Base-by-base conservation (phyloP, 1,140 invertebrate species). In the Acromyrmex heyeri region DNA sequence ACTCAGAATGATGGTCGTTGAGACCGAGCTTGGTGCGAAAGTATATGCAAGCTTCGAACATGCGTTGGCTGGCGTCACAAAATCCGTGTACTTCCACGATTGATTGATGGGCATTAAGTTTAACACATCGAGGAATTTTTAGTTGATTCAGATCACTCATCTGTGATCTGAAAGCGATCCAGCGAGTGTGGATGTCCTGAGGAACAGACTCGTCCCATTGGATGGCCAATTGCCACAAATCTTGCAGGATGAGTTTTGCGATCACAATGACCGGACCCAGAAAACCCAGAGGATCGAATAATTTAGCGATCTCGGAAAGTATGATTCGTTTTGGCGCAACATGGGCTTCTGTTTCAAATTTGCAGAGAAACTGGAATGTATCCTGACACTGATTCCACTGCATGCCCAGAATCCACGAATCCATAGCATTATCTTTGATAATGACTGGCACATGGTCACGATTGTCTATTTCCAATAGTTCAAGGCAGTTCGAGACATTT, bases 381-480 rank as follows among this genome's bases (percentile, higher is more conserved):
- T 69, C 34, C 1, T 4, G 1, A 0, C 10, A 14, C 1, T 70
- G 67, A 27, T 50, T 16, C 69, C 69, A 72, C 0, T 48, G 24
- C 3, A 72, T 53, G 0, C 48, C 69, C 0, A 72, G 6, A 2
- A 72, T 18, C 0, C 4, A 3, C 0, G 16, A 53, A 4, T 53
- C 7, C 0, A 5, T 0, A 0, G 18, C 7, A 4, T 70, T 16
- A 0, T 14, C 10, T 1, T 1, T n/a, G 2, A 6, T n/a, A 21
- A 0, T 16, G 53, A 44, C 2, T 44, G 0, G 2, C 0, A 10
- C 2, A 2, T 2, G 1, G 0, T 44, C 38, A 44, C 2, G 10
- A 10, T 44, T 44, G 1, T 3, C 0, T 44, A 10, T 7, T 10
- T 44, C 2, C 0, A 72, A 6, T 1, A 72, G 3, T 0, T 34